Conservation (phyloP, 2,888 invertebrate genomes). For the Harpalus rubripes region DNA sequence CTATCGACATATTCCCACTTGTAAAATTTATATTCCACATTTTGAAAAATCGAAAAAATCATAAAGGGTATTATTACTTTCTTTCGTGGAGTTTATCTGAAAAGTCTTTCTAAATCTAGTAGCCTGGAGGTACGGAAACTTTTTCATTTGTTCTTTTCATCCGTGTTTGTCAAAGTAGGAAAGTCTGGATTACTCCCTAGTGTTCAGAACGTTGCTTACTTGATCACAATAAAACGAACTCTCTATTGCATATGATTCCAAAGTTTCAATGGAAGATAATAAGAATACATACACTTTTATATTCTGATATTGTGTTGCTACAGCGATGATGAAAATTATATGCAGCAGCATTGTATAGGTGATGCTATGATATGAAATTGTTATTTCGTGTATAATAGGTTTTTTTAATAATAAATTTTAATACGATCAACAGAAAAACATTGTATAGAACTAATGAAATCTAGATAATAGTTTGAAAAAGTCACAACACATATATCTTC, state of each 20-base stretch:
- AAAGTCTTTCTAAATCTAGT: not conserved
- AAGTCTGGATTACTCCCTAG: constrained; percentile 54
- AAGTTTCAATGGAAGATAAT: constrained; percentile 3
- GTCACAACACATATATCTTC: too few species aligned
- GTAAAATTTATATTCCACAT: too few species aligned
- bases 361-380: too few species aligned
- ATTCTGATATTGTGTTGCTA: not conserved
- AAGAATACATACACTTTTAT: not conserved
- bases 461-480: too few species aligned
- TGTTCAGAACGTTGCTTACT: constrained; percentile 13
- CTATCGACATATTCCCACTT: too few species aligned
- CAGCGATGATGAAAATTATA: not conserved
- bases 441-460: too few species aligned
- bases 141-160: constrained; percentile 55
- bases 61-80: too few species aligned
- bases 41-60: too few species aligned
- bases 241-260: constrained; percentile 56
- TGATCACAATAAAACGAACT: constrained; percentile 54
- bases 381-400: too few species aligned
- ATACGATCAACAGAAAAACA: too few species aligned
- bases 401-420: too few species aligned
- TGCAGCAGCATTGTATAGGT: not conserved
- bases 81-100: too few species aligned
- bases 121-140: constrained; percentile 12
- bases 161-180: constrained; percentile 50